Base-by-base conservation (phyloP, 2,113 vertebrate genomes). In the Lepus americanus region DNA sequence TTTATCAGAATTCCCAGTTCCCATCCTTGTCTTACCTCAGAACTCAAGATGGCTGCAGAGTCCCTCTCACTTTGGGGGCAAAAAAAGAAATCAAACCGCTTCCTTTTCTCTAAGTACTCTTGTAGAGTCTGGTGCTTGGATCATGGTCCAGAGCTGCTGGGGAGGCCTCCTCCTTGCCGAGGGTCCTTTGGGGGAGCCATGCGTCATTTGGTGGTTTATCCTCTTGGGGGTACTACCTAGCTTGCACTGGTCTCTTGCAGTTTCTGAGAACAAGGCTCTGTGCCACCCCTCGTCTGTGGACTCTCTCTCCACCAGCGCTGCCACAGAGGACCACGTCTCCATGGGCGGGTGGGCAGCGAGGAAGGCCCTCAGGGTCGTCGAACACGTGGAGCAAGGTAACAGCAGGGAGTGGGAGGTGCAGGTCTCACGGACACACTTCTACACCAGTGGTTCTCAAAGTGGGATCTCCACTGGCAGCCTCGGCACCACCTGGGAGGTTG, bases 321-420 rank as follows among this genome's bases (percentile, higher is more conserved):
- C 99, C 92, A 99, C 99, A 0, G 99, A 99, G 96, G 99, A 99
- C 96, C 99, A 99, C 0, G 99, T 99, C 84, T 99, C 99, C 84
- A 99, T 99, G 99, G 99, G 99, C 95, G 99, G 99, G 96, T 99
- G 99, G 99, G 99, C 99, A n/a, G 99, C 99, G 4, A 98, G 99
- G 92, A 99, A 99, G 96, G 99, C 99, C 66, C 98, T 99, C 95
- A 98, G 99, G 97, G 99, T 99, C 76, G 97, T 99, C 59, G 99
- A 99, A 96, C 99, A 99, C 0, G 99, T 99, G 80, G 99, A 99
- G 84, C 99, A 99, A 99, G 99, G 99, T 99, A 98, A 96, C 70
- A 33, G 8, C 23, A 64, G 36, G 4, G 44, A 2, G 3, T 0
- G 70, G 6, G 5, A 92, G 76, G 79, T 72, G 66, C 3, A 9